Percentiles rank a stretch among this genome's conserved stretches.
These are phyloP conservation scores for Protobothrops flavoviridis DNA, from an alignment of 2,113 vertebrate genomes.

Conservation along the genomic window DNA sequence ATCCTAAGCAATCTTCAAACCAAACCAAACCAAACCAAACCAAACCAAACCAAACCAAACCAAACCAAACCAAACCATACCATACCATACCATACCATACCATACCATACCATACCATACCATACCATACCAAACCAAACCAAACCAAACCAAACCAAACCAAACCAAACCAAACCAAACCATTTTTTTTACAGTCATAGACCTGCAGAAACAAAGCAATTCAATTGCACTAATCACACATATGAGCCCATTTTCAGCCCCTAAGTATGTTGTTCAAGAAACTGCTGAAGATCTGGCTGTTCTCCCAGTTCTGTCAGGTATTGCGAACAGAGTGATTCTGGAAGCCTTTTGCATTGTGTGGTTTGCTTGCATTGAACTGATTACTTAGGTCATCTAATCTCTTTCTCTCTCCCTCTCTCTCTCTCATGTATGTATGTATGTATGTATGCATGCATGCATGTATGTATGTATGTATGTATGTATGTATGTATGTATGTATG, in stretches of 20 bases:
- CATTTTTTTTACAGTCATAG: neutral
- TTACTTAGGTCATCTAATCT: neutral
- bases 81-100: neutral
- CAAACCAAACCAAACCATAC: neutral
- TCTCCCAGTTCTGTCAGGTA: neutral
- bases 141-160: too few relatives aligned
- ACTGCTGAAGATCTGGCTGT: neutral
- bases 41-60: too few relatives aligned
- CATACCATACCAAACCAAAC: fast-evolving
- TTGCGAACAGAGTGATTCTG: neutral
- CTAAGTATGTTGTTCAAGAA: neutral
- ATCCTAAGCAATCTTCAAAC: neutral
- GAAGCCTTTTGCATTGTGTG: neutral
- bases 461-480: too few relatives aligned
- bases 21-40: neutral
- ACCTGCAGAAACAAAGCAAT: neutral
- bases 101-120: too few relatives aligned
- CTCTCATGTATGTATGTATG: too few relatives aligned
- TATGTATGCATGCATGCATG: too few relatives aligned
- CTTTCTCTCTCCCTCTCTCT: neutral
- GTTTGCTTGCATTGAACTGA: neutral
- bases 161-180: too few relatives aligned
- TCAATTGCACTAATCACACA: neutral
- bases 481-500: neutral
- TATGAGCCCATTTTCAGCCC: neutral